Base-by-base conservation (phyloP, 37 sponge, comb jelly and placozoan species). In the Mnemiopsis leidyi region DNA sequence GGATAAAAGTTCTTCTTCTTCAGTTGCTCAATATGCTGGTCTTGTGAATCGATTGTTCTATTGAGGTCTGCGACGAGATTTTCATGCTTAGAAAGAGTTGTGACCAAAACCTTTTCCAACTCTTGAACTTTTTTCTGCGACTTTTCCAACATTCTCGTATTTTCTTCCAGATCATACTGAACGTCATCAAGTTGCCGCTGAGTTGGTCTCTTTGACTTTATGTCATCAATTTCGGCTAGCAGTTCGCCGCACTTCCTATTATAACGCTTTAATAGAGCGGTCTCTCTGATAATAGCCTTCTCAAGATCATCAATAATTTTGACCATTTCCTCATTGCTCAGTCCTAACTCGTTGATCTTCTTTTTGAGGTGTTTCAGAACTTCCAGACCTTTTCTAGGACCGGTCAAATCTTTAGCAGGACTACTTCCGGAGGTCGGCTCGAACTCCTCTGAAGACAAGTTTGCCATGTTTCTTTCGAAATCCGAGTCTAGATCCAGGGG, bases 1-100 rank as follows among this genome's bases (percentile, higher is more conserved):
- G 90, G 90, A 26, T 85, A 85, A 23, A 85, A 85, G 48, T 85
- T 85, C 61, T 85, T 85, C 24, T 40, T 85, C 90, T 85, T 85
- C 90, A 85, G 29, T 28, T 85, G 48, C 39, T 85, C 90, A 33
- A 85, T 85, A 3, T 85, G 90, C 23, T 85, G 31, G 36, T 85
- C 61, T 39, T 85, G 90, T 39, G 40, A 38, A 39, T 85, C 90
- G 48, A 85, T 85, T 26, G 90, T 85, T 25, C 39, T 85, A 39
- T 85, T 85, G n/a, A 85, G 90, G 3, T 85, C 90, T 23, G 33
- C 24, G 3, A 85, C 90, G 20, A 85, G 30, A 18, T 85, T 85
- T 13, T 85, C 90, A 39, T 85, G 90, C 61, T 85, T 85, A 23
- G 40, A 40, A 23, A 85, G 90, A 5, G 90, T 40, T 7, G 23